Percentiles rank a stretch among this genome's conserved stretches.
Conservation (phyloP, 2,113 vertebrate genomes). For the Phyllostomus hastatus region DNA sequence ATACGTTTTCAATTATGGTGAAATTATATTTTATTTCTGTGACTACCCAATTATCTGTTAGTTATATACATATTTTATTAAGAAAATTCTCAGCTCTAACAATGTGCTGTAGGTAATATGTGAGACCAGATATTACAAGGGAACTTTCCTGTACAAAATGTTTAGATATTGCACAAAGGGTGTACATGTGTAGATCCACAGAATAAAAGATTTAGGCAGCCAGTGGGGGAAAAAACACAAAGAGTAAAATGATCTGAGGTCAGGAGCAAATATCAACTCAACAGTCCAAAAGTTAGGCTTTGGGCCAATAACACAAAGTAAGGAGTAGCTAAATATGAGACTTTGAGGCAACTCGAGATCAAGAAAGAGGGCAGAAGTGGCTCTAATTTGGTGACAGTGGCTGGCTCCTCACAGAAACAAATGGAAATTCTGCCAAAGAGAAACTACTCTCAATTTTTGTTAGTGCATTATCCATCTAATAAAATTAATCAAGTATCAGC, state of each 20-base stretch:
- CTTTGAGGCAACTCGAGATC: not conserved
- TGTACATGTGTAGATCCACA: not conserved
- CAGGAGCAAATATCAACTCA: not conserved
- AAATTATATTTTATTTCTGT: conserved; percentile 32
- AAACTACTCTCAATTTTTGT: not conserved
- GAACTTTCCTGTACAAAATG: not conserved
- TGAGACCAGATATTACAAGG: not conserved
- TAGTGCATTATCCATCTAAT: not conserved
- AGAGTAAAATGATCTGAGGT: not conserved
- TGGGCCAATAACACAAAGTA: not conserved
- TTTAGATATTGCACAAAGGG: not conserved
- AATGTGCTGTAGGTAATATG: not conserved
- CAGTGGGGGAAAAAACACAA: not conserved
- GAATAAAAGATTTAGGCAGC: not conserved
- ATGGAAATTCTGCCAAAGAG: not conserved
- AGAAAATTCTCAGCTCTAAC: not conserved
- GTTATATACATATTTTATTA: not conserved
- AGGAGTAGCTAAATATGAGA: not conserved
- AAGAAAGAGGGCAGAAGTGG: not conserved
- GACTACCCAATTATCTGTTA: not conserved
- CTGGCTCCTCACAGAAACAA: not conserved
- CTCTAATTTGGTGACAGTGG: not conserved
- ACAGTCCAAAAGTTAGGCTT: not conserved
- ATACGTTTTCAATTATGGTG: not conserved
- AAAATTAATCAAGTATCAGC: not conserved